Conservation (phyloP, 2,888 invertebrate species). For the Machimus atricapillus region DNA sequence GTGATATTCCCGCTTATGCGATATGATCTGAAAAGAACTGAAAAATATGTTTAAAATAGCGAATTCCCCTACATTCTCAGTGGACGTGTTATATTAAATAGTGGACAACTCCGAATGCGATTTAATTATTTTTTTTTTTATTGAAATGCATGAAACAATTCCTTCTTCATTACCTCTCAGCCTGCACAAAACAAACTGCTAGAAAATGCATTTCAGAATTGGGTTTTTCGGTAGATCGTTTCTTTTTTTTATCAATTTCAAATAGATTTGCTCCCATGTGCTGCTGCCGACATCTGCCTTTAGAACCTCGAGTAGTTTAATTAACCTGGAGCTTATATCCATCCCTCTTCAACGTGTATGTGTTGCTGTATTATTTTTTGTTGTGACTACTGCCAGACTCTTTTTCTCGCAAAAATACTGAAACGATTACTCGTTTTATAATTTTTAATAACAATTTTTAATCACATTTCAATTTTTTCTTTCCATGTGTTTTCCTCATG, state of each 20-base stretch:
- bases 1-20: not conserved
- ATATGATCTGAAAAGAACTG: not conserved
- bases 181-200: not conserved
- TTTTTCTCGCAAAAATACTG: not conserved
- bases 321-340: not conserved
- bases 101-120: not conserved
- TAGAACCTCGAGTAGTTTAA: not conserved
- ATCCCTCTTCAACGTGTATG: not conserved
- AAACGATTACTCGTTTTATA: not conserved
- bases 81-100: constrained; percentile 15
- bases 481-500: constrained; percentile 40
- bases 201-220: not conserved
- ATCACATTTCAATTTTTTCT: constrained; percentile 32
- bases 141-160: not conserved
- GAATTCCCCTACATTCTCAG: not conserved
- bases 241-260: not conserved
- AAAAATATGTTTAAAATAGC: not conserved
- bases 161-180: not conserved
- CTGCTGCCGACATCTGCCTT: not conserved
- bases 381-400: not conserved
- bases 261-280: not conserved
- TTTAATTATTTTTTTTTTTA: not conserved
- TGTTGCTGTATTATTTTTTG: not conserved
- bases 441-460: constrained; percentile 26
- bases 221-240: not conserved